phyloP scores from a whole-genome alignment of 1,140 invertebrate species.

The Drosophila obscura region DNA sequence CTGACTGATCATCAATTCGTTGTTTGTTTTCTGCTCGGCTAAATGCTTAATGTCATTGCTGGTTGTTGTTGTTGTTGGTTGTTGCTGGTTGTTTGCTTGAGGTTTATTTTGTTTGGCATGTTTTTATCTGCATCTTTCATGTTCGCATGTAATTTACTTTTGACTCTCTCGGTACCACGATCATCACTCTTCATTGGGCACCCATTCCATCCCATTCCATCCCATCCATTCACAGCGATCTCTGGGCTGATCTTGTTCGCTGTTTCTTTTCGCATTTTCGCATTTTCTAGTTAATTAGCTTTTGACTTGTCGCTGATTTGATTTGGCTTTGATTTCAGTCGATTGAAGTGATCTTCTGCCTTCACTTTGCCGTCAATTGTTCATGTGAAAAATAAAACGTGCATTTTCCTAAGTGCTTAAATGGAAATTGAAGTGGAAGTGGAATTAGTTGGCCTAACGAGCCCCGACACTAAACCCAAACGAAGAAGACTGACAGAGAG shows the following conservation, averaged over 20 bases:
- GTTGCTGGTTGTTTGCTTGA: conserved; percentile 41
- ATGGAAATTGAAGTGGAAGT: conserved; percentile 76
- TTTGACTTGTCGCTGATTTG: conserved; percentile 69
- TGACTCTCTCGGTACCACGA: conserved; percentile 40
- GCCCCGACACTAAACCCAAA: conserved; percentile 12
- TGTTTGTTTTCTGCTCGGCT: conserved; percentile 53
- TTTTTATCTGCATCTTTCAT: conserved; percentile 81
- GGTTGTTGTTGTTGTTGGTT: conserved; percentile 27
- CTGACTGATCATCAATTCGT: conserved; percentile 74
- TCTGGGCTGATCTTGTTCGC: conserved; percentile 19
- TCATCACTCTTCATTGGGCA: conserved; percentile 38
- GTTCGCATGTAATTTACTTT: conserved; percentile 79
- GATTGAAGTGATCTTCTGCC: conserved; percentile 44
- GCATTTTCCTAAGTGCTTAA: conserved; percentile 67
- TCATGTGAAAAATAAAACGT: conserved; percentile 74
- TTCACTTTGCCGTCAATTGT: conserved; percentile 61
- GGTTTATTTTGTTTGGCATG: conserved; percentile 78
- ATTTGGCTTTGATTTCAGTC: conserved; percentile 52
- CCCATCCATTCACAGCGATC: neutral
- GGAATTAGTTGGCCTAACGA: conserved; percentile 74
- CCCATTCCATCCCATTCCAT: neutral
- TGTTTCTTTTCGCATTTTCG: conserved; percentile 22
- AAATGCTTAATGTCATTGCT: conserved; percentile 68
- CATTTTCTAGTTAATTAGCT: conserved; percentile 73
- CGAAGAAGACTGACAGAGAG: conserved; percentile 13